phyloP scores from a whole-genome alignment of 2,888 invertebrate genomes.

The Ormia ochracea region DNA sequence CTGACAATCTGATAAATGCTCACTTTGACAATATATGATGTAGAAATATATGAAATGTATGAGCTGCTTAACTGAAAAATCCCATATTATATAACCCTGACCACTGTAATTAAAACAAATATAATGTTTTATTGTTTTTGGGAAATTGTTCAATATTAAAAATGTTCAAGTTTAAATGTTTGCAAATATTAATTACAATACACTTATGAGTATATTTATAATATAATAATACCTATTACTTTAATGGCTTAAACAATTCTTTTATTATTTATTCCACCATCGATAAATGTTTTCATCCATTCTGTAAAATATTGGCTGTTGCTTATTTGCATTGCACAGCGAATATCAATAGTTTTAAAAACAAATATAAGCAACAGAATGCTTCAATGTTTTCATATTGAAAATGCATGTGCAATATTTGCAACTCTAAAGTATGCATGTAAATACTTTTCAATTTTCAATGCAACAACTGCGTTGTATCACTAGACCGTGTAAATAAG shows the following conservation, averaged over 20 bases:
- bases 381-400: background rate
- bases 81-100: too few species aligned
- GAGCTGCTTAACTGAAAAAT: too few species aligned
- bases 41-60: too few species aligned
- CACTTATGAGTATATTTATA: too few species aligned
- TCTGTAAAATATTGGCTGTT: background rate
- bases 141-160: too few species aligned
- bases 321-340: constrained; percentile 5
- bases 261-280: background rate
- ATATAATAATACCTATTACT: background rate
- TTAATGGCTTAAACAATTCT: background rate
- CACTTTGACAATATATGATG: too few species aligned
- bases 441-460: background rate
- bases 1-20: too few species aligned
- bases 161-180: too few species aligned
- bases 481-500: background rate
- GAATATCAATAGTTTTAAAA: constrained; percentile 25
- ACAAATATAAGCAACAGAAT: constrained; percentile 3
- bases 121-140: too few species aligned
- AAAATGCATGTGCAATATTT: background rate
- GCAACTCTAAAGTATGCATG: background rate
- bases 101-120: too few species aligned
- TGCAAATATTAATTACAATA: too few species aligned
- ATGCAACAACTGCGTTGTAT: background rate
- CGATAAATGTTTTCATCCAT: background rate